Percentiles rank a stretch among this genome's conserved stretches.
Evolutionary conservation across 2,113 vertebrate species (phyloP).

Genomic region (Chiloscyllium plagiosum): DNA sequence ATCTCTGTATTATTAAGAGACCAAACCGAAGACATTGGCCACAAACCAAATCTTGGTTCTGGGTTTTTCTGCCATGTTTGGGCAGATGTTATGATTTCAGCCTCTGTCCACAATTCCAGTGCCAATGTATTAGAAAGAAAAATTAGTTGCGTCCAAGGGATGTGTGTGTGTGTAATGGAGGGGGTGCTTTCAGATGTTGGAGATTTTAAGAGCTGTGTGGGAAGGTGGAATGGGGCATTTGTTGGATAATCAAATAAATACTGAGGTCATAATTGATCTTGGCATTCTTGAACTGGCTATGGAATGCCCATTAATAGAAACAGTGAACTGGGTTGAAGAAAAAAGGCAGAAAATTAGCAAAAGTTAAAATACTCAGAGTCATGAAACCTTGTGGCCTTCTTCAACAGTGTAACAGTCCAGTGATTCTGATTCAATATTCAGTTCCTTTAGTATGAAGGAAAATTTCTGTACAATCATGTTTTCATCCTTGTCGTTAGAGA

Average conservation of each 20-base stretch:
- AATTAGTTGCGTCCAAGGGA: no score
- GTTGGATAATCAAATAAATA: not conserved
- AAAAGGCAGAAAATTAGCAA: no score
- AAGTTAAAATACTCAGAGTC: no score
- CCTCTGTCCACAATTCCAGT: not conserved
- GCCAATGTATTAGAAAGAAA: not conserved
- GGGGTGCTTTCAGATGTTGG: no score
- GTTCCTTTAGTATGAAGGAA: not conserved
- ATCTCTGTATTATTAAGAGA: not conserved
- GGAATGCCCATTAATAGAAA: no score
- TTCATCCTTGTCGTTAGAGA: not conserved
- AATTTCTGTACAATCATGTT: not conserved
- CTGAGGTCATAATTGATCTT: not conserved
- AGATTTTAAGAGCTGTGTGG: not conserved
- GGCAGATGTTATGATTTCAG: not conserved
- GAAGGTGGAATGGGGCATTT: not conserved
- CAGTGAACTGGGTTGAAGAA: no score
- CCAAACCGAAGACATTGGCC: not conserved
- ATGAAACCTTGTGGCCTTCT: no score
- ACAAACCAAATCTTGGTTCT: not conserved
- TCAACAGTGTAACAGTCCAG: no score
- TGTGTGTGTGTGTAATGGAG: not conserved
- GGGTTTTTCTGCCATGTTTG: not conserved
- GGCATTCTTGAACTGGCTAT: not conserved
- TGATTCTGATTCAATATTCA: not conserved